Evolutionary conservation across 2,797 vertebrate genomes (phyloP).

Genomic region (Tauraco hartlaubi): DNA sequence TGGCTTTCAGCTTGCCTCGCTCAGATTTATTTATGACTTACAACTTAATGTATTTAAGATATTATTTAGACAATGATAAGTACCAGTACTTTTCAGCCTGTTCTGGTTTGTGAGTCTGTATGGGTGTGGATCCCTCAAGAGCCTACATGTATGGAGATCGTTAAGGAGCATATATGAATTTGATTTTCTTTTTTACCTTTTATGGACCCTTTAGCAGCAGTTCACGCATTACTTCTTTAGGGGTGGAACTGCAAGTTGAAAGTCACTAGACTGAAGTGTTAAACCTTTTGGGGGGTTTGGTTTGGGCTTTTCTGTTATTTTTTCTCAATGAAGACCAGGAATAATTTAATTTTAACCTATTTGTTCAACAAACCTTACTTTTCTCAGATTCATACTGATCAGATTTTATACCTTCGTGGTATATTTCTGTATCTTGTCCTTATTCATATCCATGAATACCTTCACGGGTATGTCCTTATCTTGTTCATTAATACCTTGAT

Average conservation of each 20-base stretch:
- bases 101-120: not conserved
- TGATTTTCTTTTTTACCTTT: conserved; percentile 2
- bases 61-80: not conserved
- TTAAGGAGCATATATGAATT: not conserved
- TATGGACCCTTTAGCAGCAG: not conserved
- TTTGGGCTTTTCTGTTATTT: not conserved
- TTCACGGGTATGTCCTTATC: not conserved
- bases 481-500: not conserved
- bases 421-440: not conserved
- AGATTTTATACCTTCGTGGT: not conserved
- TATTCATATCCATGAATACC: not conserved
- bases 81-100: not conserved
- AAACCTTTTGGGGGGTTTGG: not conserved
- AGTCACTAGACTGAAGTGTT: not conserved
- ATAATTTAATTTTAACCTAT: not conserved
- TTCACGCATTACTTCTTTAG: not conserved
- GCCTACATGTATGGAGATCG: not conserved
- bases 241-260: not conserved
- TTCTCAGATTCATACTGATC: not conserved
- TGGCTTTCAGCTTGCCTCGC: not conserved
- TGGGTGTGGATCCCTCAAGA: not conserved
- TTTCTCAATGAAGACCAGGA: not conserved
- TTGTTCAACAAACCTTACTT: not conserved
- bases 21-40: conserved; percentile 7
- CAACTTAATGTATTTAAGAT: not conserved